phyloP scores from a whole-genome alignment of 2,888 invertebrate genomes.

The Xestia sexstrigata region DNA sequence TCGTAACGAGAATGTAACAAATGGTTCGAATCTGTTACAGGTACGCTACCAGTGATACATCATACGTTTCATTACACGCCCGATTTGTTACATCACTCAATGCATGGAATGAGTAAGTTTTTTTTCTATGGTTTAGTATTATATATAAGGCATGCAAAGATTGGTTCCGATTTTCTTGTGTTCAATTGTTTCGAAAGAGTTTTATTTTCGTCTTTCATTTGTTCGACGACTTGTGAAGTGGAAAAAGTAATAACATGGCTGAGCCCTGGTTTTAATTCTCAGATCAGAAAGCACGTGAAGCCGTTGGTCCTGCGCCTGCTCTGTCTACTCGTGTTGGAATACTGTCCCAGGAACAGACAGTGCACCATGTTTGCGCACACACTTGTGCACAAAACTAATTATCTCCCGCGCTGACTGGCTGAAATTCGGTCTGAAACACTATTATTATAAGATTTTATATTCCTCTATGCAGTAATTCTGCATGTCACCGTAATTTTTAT shows the following conservation, averaged over 20 bases:
- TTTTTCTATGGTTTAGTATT: constrained; percentile 16
- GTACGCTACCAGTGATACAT: constrained; percentile 58
- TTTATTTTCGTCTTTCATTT: background rate
- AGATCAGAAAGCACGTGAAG: background rate
- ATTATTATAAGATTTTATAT: background rate
- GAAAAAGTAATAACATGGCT: background rate
- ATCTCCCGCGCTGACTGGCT: background rate
- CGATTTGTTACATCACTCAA: constrained; percentile 58
- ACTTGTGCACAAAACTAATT: background rate
- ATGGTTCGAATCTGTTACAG: constrained; percentile 66
- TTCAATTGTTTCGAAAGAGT: background rate
- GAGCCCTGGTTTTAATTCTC: background rate
- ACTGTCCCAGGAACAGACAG: background rate
- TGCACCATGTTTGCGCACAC: background rate
- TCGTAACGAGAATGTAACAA: constrained; percentile 56
- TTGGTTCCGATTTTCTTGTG: background rate
- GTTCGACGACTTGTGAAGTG: background rate
- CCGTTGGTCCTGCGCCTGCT: background rate
- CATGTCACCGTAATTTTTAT: background rate
- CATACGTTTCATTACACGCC: constrained; percentile 69
- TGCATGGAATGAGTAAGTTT: constrained; percentile 37
- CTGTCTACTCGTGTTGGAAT: background rate
- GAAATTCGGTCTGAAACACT: background rate
- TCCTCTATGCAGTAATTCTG: background rate
- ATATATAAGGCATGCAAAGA: background rate